Evolutionary conservation across 2,113 vertebrate species (phyloP).

Genomic region (Malurus cyaneus): DNA sequence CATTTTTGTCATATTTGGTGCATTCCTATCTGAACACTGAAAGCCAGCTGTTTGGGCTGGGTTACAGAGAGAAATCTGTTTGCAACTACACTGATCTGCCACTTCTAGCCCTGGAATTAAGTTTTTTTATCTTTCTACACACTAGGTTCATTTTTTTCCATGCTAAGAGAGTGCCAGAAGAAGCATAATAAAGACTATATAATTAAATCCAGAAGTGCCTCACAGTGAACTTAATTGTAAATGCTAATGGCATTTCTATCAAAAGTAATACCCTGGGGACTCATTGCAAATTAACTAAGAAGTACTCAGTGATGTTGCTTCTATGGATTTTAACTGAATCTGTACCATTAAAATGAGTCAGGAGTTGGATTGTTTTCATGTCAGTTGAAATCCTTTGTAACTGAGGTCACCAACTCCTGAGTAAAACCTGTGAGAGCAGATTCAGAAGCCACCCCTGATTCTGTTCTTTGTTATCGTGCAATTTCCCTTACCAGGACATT

Average conservation of each 20-base stretch:
- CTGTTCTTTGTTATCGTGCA: not conserved
- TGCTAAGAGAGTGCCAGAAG: constrained; percentile 9
- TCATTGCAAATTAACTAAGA: not conserved
- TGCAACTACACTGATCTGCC: not conserved
- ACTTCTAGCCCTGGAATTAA: constrained; percentile 11
- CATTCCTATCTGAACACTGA: not conserved
- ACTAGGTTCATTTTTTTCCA: constrained; percentile 48
- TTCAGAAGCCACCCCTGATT: not conserved
- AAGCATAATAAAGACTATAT: constrained; percentile 8
- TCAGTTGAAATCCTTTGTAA: not conserved
- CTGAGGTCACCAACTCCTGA: not conserved
- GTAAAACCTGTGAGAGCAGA: not conserved
- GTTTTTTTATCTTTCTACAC: constrained; percentile 34
- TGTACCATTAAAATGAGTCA: not conserved
- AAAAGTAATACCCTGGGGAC: not conserved
- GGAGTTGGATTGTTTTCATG: not conserved
- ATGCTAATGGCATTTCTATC: constrained; percentile 28
- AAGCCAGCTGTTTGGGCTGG: constrained; percentile 25
- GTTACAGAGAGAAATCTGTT: not conserved
- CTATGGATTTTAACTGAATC: not conserved
- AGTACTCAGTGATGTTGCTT: not conserved
- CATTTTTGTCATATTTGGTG: constrained; percentile 54
- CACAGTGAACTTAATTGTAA: constrained; percentile 40
- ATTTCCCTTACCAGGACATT: not conserved
- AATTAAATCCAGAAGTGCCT: constrained; percentile 58